Evolutionary conservation across 1,140 invertebrate species (phyloP), one percentile per base, ranked within the genome.

Genomic region (Drosophila chauvacae): DNA sequence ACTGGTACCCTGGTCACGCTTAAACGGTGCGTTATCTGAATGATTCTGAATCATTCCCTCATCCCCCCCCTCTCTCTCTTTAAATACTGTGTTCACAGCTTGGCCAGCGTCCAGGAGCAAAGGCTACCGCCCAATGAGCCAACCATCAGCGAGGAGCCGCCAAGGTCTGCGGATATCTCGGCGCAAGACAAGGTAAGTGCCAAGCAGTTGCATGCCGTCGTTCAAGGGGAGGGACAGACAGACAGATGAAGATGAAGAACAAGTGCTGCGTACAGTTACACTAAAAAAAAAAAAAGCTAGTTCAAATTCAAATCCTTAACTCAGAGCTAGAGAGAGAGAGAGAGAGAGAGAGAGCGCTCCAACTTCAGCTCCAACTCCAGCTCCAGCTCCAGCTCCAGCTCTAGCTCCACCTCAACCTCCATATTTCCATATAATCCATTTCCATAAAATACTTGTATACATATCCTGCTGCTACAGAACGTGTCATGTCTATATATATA

Each of bases 1-100:
- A 99, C 98, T 10, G 97, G 98, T 66, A 99, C 98, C 42, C 94
- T 99, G 73, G 98, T 99, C 47, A 99, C 98, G 51, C 94, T 99
- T 23, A 99, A 99, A 95, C 96, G 98, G 98, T 99, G 95, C 75
- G 71, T 74, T 33, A 9, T 20, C 30, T 18, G 39, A n/a, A 1
- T 35, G 23, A 13, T 11, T 2, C 33, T 23, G 5, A 3, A 2
- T 3, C 9, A 11, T 13, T 18, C 9, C 5, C 53, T 42, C 0
- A 41, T 57, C 1, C 3, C 23, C 23, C 23, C 1, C 3, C 23
- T 3, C 23, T 20, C 20, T 13, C 11, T 18, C 2, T n/a, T 18
- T 20, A 1, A 16, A 0, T 26, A 11, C 7, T 20, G 20, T 20
- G 28, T 30, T 53, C 6, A 33, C 91, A 98, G 98, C 91, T 95